phyloP scores from a whole-genome alignment of 2,797 vertebrate genomes.

The Spheniscus humboldti region DNA sequence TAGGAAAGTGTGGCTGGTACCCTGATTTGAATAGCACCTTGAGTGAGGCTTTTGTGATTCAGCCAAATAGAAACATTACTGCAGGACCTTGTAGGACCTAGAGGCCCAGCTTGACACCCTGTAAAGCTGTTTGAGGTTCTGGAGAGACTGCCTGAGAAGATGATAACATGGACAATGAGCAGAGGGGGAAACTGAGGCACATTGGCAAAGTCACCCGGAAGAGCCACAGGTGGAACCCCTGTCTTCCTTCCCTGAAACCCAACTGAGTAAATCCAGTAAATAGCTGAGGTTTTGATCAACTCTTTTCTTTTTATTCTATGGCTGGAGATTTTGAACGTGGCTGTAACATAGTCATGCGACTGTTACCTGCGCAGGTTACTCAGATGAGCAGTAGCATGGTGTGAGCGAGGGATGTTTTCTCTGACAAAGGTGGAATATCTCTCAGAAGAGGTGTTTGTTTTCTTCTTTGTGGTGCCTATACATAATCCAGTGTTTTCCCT shows the following conservation, averaged over 20 bases:
- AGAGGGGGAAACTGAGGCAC: not conserved
- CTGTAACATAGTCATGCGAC: fast-evolving
- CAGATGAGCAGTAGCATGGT: not conserved
- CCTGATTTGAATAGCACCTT: not conserved
- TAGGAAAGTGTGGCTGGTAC: not conserved
- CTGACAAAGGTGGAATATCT: not conserved
- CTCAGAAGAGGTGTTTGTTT: not conserved
- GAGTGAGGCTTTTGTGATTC: not conserved
- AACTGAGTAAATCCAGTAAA: not conserved
- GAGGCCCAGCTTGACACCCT: not conserved
- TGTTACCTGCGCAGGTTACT: not conserved
- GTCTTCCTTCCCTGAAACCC: not conserved
- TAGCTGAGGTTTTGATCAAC: not conserved
- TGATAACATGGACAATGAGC: not conserved
- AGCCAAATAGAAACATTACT: not conserved
- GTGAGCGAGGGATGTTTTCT: not conserved
- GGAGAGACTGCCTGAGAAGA: not conserved
- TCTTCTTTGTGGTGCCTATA: not conserved
- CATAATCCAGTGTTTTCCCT: slow-evolving; percentile 36
- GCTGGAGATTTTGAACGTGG: not conserved
- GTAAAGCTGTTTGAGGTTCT: not conserved
- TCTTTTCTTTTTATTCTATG: not conserved
- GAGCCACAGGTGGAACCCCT: not conserved
- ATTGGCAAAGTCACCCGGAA: not conserved
- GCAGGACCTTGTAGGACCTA: not conserved